Percentiles rank a stretch among this genome's conserved stretches.
Conservation (phyloP, 2,888 invertebrate species). For the Neoascia interrupta region DNA sequence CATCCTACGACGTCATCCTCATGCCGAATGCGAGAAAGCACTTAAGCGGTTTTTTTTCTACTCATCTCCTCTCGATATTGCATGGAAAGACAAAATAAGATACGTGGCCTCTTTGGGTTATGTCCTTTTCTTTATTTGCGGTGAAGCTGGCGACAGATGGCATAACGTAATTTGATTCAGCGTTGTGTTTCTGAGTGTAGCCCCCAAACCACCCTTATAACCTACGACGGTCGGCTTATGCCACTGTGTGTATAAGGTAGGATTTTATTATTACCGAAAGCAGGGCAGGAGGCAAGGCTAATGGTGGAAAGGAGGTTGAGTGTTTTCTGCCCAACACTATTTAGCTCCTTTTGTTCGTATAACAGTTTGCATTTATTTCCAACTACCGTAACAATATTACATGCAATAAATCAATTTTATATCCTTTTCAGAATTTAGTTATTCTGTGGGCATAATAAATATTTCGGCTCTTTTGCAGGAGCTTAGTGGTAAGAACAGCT, state of each 20-base stretch:
- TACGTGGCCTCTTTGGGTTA: constrained; percentile 65
- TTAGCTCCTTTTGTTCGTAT: constrained; percentile 39
- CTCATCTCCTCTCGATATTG: constrained; percentile 53
- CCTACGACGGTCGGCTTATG: constrained; percentile 23
- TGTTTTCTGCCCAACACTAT: constrained; percentile 29
- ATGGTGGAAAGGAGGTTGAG: not conserved
- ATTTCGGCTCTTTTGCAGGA: no score
- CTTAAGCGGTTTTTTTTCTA: constrained; percentile 46
- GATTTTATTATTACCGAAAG: constrained; percentile 40
- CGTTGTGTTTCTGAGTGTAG: constrained; percentile 33
- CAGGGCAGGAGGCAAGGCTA: not conserved
- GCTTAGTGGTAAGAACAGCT: no score
- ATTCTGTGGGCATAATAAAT: constrained; percentile 30
- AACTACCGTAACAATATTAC: constrained; percentile 57
- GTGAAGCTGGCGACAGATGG: constrained; percentile 69
- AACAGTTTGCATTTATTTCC: constrained; percentile 67
- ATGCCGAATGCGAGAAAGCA: constrained; percentile 58
- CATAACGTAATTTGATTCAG: constrained; percentile 65
- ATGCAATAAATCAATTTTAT: constrained; percentile 63
- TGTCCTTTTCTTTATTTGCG: constrained; percentile 67
- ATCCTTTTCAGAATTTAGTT: constrained; percentile 44
- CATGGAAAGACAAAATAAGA: constrained; percentile 63
- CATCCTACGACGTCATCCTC: constrained; percentile 29
- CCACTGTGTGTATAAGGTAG: constrained; percentile 30
- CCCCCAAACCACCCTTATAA: constrained; percentile 28